A percentile compares a stretch with the other conserved stretches of the same genome.
Evolutionary conservation across 2,113 vertebrate species (phyloP).

Genomic region (Lucifuga dentata): DNA sequence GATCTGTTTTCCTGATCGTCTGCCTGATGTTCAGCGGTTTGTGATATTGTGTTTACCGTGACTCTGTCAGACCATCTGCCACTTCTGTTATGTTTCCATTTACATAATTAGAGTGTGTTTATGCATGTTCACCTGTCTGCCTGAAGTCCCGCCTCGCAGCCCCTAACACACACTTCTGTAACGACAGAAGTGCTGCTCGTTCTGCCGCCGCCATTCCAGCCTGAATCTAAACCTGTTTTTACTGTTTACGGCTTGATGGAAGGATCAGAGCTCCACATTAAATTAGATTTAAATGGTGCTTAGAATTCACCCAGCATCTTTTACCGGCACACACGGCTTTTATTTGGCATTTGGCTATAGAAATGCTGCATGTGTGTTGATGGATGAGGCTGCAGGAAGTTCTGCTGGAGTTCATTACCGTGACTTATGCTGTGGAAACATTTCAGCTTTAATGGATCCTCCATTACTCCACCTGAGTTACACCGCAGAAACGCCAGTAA

Average conservation of each 20-base stretch:
- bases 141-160: no score
- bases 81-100: no score
- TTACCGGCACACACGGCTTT: constrained; percentile 23
- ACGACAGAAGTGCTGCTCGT: not conserved
- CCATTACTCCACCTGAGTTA: constrained; percentile 54
- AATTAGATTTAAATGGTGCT: constrained; percentile 34
- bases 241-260: constrained; percentile 12
- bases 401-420: constrained; percentile 69
- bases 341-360: constrained; percentile 40
- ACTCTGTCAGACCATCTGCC: no score
- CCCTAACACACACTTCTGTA: no score
- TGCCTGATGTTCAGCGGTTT: no score
- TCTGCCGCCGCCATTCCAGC: not conserved
- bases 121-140: no score
- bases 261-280: constrained; percentile 9
- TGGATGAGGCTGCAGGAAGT: constrained; percentile 46
- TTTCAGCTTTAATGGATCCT: constrained; percentile 54
- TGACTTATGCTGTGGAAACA: constrained; percentile 66
- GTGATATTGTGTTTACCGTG: no score
- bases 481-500: constrained; percentile 47
- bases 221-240: not conserved
- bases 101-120: no score
- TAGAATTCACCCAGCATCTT: constrained; percentile 35
- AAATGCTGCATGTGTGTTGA: constrained; percentile 36
- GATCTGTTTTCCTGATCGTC: no score